Conservation (phyloP, 2,113 vertebrate genomes). For the Ctenodactylus gundi region DNA sequence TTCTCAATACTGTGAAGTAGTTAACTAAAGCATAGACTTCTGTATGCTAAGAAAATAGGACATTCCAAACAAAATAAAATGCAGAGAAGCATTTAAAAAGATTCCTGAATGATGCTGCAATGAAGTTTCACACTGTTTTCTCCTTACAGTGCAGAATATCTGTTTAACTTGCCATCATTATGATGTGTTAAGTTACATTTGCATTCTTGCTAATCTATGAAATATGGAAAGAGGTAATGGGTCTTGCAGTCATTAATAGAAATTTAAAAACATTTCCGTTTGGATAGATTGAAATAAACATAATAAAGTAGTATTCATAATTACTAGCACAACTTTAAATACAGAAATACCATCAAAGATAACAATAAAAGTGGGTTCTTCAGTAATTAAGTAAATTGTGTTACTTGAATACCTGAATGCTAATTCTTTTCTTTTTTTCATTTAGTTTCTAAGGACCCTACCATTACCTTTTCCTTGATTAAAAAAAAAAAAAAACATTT, state of each 20-base stretch:
- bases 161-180: not conserved
- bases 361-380: slow-evolving; percentile 27
- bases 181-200: not conserved
- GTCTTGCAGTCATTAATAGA: not conserved
- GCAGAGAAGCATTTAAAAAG: not conserved
- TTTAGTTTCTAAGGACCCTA: not conserved
- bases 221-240: not conserved
- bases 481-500: no score
- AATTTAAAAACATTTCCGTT: not conserved
- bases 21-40: slow-evolving; percentile 22
- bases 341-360: slow-evolving; percentile 5
- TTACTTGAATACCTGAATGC: not conserved
- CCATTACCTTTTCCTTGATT: not conserved
- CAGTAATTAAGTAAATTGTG: not conserved
- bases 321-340: slow-evolving; percentile 24
- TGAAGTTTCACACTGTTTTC: not conserved
- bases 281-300: slow-evolving; percentile 7
- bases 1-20: not conserved
- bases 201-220: not conserved
- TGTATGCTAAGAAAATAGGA: not conserved
- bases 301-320: slow-evolving; percentile 21
- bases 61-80: not conserved
- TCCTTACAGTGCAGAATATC: not conserved
- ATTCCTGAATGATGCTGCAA: slow-evolving; percentile 2
- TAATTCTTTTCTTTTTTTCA: not conserved